Evolutionary conservation across 1,140 invertebrate species (phyloP), one percentile per base, ranked within the genome.

Genomic region (Campodea augens): DNA sequence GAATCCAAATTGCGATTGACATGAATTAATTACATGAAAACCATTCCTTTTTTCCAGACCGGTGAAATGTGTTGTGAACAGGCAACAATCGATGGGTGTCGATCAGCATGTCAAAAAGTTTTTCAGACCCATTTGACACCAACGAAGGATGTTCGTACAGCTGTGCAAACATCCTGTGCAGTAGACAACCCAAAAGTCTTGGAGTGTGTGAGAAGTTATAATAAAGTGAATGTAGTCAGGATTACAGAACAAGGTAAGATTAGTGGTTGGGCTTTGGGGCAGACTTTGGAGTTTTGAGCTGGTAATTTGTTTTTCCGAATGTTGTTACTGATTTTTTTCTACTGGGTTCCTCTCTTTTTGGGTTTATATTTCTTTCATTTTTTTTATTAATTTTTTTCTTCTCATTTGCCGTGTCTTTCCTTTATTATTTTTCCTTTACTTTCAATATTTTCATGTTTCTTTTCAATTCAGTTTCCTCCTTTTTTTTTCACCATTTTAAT

Each of bases 51-150:
- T 39, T 47, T 54, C 25, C 43, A 57, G 62, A 51, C 73, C n/a
- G 78, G 77, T 0, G 78, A 83, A 52, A 66, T 65, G 43, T 88
- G 83, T 55, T 88, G 83, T 54, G 60, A 63, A 2, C 66, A 67
- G 56, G 75, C 83, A 24, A 64, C 68, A 55, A 70, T 53, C 36
- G 55, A 59, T 0, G 61, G 65, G 36, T 77, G 75, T 47, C 59
- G 60, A 29, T 57, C 72, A 27, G 74, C 75, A 0, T 86, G 81
- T 51, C 67, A 70, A 19, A 71, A 74, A 12, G 66, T 79, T 0
- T 75, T 84, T 46, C 70, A 74, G 52, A 72, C 69, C 36, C 66
- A 64, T 4, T 47, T 57, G 41, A 63, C 67, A 44, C 62, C 70
- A 24, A 61, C 63, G 0, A 62, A 65, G 18, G 66, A 69, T 44